These are phyloP conservation scores for Antheraea mylitta DNA, from an alignment of 1,140 invertebrate species.

Conservation along the genomic window DNA sequence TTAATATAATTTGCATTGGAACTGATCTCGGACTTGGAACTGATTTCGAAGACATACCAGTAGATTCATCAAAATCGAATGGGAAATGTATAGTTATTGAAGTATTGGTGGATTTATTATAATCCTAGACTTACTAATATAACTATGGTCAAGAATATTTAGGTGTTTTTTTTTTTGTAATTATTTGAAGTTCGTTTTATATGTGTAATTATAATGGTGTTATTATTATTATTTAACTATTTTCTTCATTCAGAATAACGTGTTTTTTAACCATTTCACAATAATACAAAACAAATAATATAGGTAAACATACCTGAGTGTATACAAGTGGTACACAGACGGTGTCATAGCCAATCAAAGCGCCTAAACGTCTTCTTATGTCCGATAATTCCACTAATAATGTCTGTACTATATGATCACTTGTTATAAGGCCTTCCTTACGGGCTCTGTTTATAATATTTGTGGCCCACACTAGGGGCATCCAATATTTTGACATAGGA, in stretches of 20 bases:
- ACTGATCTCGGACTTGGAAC: no score
- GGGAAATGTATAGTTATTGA: no score
- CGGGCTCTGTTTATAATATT: conserved; percentile 92
- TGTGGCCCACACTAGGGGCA: conserved; percentile 94
- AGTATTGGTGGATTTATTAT: no score
- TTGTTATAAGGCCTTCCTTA: conserved; percentile 88
- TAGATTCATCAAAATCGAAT: no score
- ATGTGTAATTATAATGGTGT: no score
- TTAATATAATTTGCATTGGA: no score
- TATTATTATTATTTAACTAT: neutral
- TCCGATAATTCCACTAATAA: conserved; percentile 90
- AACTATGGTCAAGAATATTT: no score
- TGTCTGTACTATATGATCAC: conserved; percentile 93
- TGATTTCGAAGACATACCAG: no score
- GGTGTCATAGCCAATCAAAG: conserved; percentile 95
- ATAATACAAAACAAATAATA: neutral
- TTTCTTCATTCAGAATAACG: neutral
- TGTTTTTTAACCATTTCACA: neutral
- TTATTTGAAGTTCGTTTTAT: no score
- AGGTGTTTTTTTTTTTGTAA: no score
- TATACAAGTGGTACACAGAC: conserved; percentile 98
- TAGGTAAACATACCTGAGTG: conserved; percentile 86
- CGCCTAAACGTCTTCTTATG: conserved; percentile 88
- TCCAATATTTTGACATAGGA: conserved; percentile 95
- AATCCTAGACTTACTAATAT: no score